phyloP scores from a whole-genome alignment of 2,888 invertebrate genomes.

The Thelaira solivaga region DNA sequence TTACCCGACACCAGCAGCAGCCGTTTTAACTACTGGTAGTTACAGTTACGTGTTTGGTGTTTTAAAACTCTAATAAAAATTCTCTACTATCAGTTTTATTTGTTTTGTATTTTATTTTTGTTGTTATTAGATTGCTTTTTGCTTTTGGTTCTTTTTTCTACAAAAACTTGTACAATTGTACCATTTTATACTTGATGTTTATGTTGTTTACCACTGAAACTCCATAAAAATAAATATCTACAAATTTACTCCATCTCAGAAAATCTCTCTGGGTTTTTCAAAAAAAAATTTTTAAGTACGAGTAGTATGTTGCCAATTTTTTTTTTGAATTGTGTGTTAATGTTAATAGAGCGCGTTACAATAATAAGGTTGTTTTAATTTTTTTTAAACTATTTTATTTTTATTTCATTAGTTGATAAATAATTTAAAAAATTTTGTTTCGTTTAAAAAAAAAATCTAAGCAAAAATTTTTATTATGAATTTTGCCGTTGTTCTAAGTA shows the following conservation, averaged over 20 bases:
- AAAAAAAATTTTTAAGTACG: conserved; percentile 10
- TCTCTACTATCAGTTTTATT: conserved; percentile 39
- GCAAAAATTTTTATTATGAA: no score
- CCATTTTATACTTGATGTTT: neutral
- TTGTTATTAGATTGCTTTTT: no score
- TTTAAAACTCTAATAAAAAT: conserved; percentile 48
- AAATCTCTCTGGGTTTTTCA: neutral
- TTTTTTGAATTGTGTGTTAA: neutral
- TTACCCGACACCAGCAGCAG: neutral
- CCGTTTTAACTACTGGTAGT: conserved; percentile 20
- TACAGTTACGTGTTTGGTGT: conserved; percentile 58
- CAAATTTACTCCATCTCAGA: conserved; percentile 28
- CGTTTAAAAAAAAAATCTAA: no score
- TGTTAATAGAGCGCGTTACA: no score
- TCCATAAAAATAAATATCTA: conserved; percentile 14
- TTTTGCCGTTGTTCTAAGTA: no score
- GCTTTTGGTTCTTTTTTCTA: neutral
- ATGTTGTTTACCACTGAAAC: neutral
- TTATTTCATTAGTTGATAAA: no score
- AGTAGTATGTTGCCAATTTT: conserved; percentile 35
- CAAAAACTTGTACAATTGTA: conserved; percentile 28
- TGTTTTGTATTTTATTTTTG: conserved; percentile 6
- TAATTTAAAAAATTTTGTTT: no score
- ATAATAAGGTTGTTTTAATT: no score
- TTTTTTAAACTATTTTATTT: no score